Evolutionary conservation across 2,797 vertebrate genomes (phyloP).

Genomic region (Chelmon rostratus): DNA sequence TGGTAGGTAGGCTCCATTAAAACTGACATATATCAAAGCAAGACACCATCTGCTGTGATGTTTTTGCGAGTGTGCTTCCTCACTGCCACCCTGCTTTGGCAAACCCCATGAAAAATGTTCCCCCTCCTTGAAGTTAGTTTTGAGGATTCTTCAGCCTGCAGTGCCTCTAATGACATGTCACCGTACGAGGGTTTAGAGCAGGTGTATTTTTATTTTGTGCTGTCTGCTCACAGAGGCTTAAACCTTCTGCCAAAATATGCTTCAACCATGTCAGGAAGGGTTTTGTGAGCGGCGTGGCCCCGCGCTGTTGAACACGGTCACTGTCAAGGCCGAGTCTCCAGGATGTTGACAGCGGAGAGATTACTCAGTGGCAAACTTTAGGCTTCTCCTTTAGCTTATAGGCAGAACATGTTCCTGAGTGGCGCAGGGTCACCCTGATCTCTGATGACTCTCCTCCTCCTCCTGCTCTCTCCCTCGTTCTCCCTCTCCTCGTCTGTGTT

Average conservation of each 20-base stretch:
- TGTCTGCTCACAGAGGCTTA: conserved; percentile 4
- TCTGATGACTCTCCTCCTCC: conserved; percentile 78
- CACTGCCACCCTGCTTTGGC: not conserved
- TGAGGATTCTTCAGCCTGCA: not conserved
- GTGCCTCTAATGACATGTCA: conserved; percentile 12
- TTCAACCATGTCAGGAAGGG: conserved; percentile 19
- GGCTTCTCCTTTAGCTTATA: conserved; percentile 73
- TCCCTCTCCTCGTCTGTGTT: conserved; percentile 73
- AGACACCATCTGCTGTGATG: conserved; percentile 57
- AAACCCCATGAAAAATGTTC: conserved; percentile 25
- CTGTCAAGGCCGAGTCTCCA: conserved; percentile 65
- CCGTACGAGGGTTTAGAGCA: conserved; percentile 16
- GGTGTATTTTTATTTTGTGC: conserved; percentile 17
- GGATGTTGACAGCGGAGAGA: conserved; percentile 68
- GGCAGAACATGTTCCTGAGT: conserved; percentile 80
- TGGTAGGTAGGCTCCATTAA: conserved; percentile 54
- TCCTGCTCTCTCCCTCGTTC: conserved; percentile 60
- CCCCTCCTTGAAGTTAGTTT: not conserved
- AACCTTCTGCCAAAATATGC: conserved; percentile 34
- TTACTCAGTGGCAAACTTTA: conserved; percentile 72
- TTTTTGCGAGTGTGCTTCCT: conserved; percentile 21
- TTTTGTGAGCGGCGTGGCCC: conserved; percentile 33
- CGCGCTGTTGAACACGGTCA: conserved; percentile 47
- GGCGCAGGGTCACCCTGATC: conserved; percentile 85
- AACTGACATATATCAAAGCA: conserved; percentile 56